A percentile compares a stretch with the other conserved stretches of the same genome.
Evolutionary conservation across 2,888 invertebrate species (phyloP).

Genomic region (Elysia crispata): DNA sequence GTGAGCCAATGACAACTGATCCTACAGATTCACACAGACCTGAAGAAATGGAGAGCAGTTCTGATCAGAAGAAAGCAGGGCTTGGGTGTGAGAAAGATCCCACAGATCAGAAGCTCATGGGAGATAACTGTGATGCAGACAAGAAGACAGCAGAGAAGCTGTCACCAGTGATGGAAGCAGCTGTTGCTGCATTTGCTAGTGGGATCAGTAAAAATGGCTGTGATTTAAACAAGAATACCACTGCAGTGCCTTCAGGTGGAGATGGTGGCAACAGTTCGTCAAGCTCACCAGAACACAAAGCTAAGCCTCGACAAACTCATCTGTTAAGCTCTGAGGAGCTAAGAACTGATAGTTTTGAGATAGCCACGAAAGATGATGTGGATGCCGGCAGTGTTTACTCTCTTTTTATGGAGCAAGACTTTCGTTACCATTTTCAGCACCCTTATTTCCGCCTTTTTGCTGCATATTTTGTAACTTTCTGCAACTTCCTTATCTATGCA

Average conservation of each 20-base stretch:
- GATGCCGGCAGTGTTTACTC: constrained; percentile 76
- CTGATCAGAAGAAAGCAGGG: no score
- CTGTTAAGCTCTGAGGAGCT: not conserved
- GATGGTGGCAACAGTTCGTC: no score
- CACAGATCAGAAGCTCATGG: no score
- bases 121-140: no score
- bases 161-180: not conserved
- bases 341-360: constrained; percentile 33
- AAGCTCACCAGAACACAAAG: not conserved
- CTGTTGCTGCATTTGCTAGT: not conserved
- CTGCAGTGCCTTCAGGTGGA: no score
- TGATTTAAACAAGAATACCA: no score
- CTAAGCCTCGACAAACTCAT: not conserved
- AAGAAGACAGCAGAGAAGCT: no score
- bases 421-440: constrained; percentile 80
- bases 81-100: no score
- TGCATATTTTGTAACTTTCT: constrained; percentile 79
- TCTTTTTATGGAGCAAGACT: constrained; percentile 77
- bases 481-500: constrained; percentile 80
- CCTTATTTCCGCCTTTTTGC: constrained; percentile 79
- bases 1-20: no score
- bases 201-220: no score
- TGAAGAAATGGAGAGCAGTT: no score
- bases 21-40: no score
- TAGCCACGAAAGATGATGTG: constrained; percentile 62